Percentiles rank a stretch among this genome's conserved stretches.
phyloP scores from a whole-genome alignment of 1,140 invertebrate species.

The Drosophila hydei region DNA sequence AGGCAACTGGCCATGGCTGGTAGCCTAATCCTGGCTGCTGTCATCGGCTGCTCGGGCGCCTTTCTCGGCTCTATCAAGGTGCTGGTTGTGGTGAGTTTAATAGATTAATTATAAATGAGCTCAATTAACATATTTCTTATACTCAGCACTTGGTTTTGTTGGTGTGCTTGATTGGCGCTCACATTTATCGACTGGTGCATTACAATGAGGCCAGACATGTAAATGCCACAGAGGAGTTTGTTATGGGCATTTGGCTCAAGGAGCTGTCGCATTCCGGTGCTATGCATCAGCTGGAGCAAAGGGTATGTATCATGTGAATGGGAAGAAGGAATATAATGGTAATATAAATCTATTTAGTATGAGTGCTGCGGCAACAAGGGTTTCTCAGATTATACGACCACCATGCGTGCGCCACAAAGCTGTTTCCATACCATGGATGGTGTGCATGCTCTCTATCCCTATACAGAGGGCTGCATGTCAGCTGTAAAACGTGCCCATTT shows the following conservation, averaged over 20 bases:
- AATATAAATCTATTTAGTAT: constrained; percentile 40
- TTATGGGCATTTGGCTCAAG: constrained; percentile 67
- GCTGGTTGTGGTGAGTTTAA: constrained; percentile 57
- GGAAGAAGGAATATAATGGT: neutral
- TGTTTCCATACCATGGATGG: constrained; percentile 65
- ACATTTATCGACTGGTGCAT: constrained; percentile 66
- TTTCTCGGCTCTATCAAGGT: constrained; percentile 76
- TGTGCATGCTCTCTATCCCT: constrained; percentile 65
- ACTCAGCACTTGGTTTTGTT: constrained; percentile 63
- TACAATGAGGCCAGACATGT: constrained; percentile 65
- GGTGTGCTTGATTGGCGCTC: constrained; percentile 51
- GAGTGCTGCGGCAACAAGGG: constrained; percentile 69
- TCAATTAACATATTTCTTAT: neutral
- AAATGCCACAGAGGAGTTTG: constrained; percentile 56
- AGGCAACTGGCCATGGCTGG: constrained; percentile 59
- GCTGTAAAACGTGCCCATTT: constrained; percentile 65
- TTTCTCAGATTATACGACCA: constrained; percentile 56
- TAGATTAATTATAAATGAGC: neutral
- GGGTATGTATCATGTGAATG: constrained; percentile 28
- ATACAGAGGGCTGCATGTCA: constrained; percentile 67
- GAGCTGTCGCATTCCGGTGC: constrained; percentile 64
- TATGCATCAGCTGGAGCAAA: constrained; percentile 64
- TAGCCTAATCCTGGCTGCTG: constrained; percentile 53
- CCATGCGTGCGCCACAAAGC: constrained; percentile 61
- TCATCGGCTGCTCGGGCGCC: constrained; percentile 70